Evolutionary conservation across 2,113 vertebrate genomes (phyloP).

Genomic region (Acanthochromis polyacanthus): DNA sequence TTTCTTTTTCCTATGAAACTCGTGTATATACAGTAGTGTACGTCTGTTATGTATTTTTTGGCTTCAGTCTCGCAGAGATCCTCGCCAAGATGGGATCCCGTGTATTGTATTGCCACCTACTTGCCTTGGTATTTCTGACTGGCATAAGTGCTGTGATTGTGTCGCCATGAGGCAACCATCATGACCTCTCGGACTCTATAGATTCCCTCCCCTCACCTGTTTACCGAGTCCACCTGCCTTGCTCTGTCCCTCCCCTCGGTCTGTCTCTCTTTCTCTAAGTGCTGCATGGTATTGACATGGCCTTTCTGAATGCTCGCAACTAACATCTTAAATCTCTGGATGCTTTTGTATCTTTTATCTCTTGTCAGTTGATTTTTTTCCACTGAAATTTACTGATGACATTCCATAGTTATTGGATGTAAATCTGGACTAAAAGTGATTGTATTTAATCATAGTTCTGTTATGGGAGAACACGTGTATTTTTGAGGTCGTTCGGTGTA

Average conservation of each 20-base stretch:
- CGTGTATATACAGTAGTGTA: constrained; percentile 57
- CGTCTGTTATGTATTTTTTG: constrained; percentile 53
- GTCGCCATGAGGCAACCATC: constrained; percentile 58
- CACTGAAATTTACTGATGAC: constrained; percentile 59
- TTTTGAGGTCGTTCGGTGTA: constrained; percentile 9
- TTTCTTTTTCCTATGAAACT: constrained; percentile 52
- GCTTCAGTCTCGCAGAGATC: constrained; percentile 68
- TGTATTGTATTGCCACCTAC: constrained; percentile 72
- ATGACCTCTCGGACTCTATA: constrained; percentile 56
- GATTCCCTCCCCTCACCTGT: constrained; percentile 27
- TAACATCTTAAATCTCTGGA: constrained; percentile 66
- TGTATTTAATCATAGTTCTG: constrained; percentile 69
- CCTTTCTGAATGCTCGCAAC: constrained; percentile 72
- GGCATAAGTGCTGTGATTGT: constrained; percentile 72
- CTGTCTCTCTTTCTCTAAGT: constrained; percentile 61
- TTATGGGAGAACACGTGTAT: constrained; percentile 25
- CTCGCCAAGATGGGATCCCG: constrained; percentile 38
- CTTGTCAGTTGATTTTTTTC: constrained; percentile 64
- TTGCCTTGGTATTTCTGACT: constrained; percentile 80
- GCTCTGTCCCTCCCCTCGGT: constrained; percentile 47
- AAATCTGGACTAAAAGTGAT: constrained; percentile 73
- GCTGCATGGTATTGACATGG: constrained; percentile 76
- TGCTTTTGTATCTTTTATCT: constrained; percentile 72
- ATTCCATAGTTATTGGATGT: constrained; percentile 75
- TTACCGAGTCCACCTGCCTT: constrained; percentile 42